Base-by-base conservation (phyloP, 2,888 invertebrate genomes). In the Drosophila neotestacea region DNA sequence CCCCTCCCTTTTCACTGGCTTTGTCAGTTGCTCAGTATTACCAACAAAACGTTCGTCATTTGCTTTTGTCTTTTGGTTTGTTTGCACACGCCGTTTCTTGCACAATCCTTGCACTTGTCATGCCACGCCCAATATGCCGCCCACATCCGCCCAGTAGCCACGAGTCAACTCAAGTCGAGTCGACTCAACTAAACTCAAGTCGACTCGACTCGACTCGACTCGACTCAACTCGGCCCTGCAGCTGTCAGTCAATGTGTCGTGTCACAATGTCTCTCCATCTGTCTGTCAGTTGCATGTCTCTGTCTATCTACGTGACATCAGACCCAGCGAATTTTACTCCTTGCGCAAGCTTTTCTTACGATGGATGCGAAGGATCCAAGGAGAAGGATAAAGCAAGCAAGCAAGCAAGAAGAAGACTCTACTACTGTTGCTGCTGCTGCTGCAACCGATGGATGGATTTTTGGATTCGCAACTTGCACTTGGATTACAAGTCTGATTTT, bases 181-280 rank as follows among this genome's bases (percentile, higher is more conserved):
- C 34, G 44, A 30, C 51, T 52, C 44, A 5, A 22, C 22, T 44
- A 22, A 22, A 22, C 22, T 22, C 51, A 11, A 46, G 38, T 41
- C 32, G 13, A 41, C 5, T 42, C 39, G 9, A 48, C 46, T 27
- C 11, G 10, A 55, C 42, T 55, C 22, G 11, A 16, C 36, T 58
- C 48, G 48, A 55, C 48, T 47, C 51, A 11, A 58, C 61, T 73
- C 65, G 78, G 73, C 90, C 82, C 79, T 81, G 81, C 84, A 82
- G 78, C 83, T 90, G 90, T 91, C 90, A 91, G 90, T 90, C 90
- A 91, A 85, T 90, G 84, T 86, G 90, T 90, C 88, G 87, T 88
- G 90, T 88, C 90, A 88, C 85, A 86, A 80, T 90, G 90, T 89
- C 87, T 89, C 85, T 91, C 88, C 86, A 88, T 85, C 87, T 90